phyloP scores from a whole-genome alignment of 2,888 invertebrate species.

The Lasioglossum marginatum region DNA sequence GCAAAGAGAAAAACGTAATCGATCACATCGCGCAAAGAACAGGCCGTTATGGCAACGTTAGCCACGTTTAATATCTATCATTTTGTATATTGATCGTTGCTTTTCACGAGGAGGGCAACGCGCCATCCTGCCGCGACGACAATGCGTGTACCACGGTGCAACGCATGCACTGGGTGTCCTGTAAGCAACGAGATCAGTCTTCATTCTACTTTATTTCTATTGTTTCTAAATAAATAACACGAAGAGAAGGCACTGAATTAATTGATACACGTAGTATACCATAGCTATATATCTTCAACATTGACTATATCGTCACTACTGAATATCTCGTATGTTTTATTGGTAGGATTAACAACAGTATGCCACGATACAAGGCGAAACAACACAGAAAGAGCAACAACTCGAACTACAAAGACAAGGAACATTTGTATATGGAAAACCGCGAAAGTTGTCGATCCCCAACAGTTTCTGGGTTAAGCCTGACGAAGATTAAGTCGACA shows the following conservation, averaged over 20 bases:
- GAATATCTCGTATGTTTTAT: background rate
- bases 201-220: background rate
- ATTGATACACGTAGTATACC: background rate
- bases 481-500: background rate
- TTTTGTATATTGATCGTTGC: conserved; percentile 63
- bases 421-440: background rate
- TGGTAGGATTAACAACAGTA: background rate
- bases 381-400: background rate
- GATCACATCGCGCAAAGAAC: conserved; percentile 41
- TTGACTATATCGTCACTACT: background rate
- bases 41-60: conserved; percentile 50
- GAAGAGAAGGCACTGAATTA: background rate
- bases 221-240: background rate
- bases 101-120: conserved; percentile 50
- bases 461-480: background rate
- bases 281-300: background rate
- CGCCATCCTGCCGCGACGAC: conserved; percentile 57
- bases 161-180: conserved; percentile 21
- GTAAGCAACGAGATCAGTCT: background rate
- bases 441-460: background rate
- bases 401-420: background rate
- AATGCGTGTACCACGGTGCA: conserved; percentile 19
- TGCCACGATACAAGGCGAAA: background rate
- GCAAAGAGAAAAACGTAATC: conserved; percentile 46
- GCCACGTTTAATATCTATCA: conserved; percentile 68